Base-by-base conservation (phyloP, 2,888 invertebrate species). In the Copidosoma aretas region DNA sequence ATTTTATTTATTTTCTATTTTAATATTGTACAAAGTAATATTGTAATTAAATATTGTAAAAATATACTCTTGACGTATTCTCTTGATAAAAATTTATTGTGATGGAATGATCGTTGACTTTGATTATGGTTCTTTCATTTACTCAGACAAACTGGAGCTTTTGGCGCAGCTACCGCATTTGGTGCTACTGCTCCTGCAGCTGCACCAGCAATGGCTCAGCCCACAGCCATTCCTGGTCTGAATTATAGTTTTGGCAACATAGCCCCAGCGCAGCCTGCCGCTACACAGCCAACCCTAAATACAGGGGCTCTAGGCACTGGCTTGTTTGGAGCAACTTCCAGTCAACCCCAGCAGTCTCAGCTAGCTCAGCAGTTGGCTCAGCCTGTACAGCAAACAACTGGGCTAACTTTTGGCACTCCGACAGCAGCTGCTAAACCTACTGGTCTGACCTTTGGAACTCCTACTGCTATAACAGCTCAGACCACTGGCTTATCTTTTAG, bases 361-460 rank as follows among this genome's bases (percentile, higher is more conserved):
- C 39, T 32, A 17, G 32, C 17, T 25, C 57, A 57, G 25, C 41
- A 12, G 14, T 24, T 24, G 17, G 21, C 41, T 19, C 60, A 60
- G 32, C 17, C 62, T 22, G 58, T 52, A 56, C 32, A 32, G 32
- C 64, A 64, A 41, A 32, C 49, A 68, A 73, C 71, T 65, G 78
- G 77, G 74, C 72, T 82, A 17, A 76, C 72, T n/a, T 82, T 84
- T 71, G 81, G 81, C 10, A 76, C 80, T 12, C 78, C 81, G 10
- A 76, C 80, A 12, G 77, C 81, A 3, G 71, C 78, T 17, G 64
- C 76, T 41, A 73, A 74, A 52, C 63, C 76, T 5, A 69, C 77
- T n/a, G 75, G 76, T 53, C 75, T 79, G 12, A 74, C 72, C 57
- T 77, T 79, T 71, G 77, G 76, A 5, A 43, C 73, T 17, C 71